Percentiles rank a stretch among this genome's conserved stretches.
These are phyloP conservation scores for Apis cerana DNA, from an alignment of 1,140 invertebrate genomes.

Conservation along the genomic window DNA sequence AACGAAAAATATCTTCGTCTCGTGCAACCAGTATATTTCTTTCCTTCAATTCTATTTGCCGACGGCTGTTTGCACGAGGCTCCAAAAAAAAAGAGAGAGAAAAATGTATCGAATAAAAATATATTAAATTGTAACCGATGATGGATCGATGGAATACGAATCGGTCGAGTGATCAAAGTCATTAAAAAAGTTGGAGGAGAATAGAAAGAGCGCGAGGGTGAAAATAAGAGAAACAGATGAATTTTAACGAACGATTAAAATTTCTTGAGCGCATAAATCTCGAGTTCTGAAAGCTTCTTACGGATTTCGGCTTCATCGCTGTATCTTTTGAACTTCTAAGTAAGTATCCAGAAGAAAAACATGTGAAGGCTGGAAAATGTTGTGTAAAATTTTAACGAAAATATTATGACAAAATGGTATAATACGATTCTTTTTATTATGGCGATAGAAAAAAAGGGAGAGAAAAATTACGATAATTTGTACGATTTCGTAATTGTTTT, in stretches of 20 bases:
- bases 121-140: too few relatives aligned
- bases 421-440: too few relatives aligned
- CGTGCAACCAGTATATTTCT: constrained; percentile 21
- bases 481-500: too few relatives aligned
- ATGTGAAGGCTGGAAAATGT: not conserved
- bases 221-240: not conserved
- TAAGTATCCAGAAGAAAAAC: not conserved
- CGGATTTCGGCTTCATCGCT: not conserved
- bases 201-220: not conserved
- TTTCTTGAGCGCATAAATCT: not conserved
- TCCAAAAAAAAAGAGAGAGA: not conserved
- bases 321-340: not conserved
- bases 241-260: constrained; percentile 8
- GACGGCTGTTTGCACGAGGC: not conserved
- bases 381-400: not conserved
- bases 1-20: constrained; percentile 45
- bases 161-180: too few relatives aligned
- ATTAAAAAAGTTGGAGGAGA: not conserved
- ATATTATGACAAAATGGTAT: too few relatives aligned
- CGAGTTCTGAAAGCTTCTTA: not conserved
- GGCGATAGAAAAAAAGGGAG: too few relatives aligned
- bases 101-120: too few relatives aligned
- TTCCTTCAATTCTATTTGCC: not conserved
- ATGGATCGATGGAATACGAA: too few relatives aligned
- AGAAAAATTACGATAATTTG: too few relatives aligned